phyloP scores from a whole-genome alignment of 1,140 invertebrate species.

The Psilanteris sp. region DNA sequence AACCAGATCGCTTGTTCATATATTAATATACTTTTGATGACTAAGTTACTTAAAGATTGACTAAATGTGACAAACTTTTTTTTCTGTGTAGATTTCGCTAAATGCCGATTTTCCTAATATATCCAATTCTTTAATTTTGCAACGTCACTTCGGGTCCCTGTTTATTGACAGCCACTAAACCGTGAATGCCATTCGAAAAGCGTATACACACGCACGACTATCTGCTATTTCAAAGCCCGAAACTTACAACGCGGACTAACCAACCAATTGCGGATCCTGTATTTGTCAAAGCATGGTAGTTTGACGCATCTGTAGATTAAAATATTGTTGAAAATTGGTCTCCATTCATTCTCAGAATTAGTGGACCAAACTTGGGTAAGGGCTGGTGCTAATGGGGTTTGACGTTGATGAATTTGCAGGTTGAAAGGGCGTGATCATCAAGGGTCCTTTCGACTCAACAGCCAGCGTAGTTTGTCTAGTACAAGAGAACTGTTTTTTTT shows the following conservation, averaged over 20 bases:
- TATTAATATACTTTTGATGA: too few species aligned
- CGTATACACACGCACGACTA: too few species aligned
- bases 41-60: too few species aligned
- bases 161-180: too few species aligned
- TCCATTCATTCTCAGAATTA: slow-evolving; percentile 67
- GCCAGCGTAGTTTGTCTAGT: slow-evolving; percentile 50
- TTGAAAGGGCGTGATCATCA: slow-evolving; percentile 70
- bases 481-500: slow-evolving; percentile 25
- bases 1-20: too few species aligned
- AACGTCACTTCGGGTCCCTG: too few species aligned
- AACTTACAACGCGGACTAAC: background rate
- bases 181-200: too few species aligned
- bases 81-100: too few species aligned
- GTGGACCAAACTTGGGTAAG: slow-evolving; percentile 61
- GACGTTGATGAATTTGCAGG: slow-evolving; percentile 73
- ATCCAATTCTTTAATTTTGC: too few species aligned
- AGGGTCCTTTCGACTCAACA: slow-evolving; percentile 60
- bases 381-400: slow-evolving; percentile 71
- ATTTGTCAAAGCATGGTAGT: slow-evolving; percentile 28
- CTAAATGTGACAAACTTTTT: too few species aligned
- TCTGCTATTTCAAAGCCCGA: background rate
- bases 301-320: slow-evolving; percentile 40
- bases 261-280: background rate
- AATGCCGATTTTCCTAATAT: too few species aligned
- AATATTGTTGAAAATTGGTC: slow-evolving; percentile 45